A percentile compares a stretch with the other conserved stretches of the same genome.
phyloP scores from a whole-genome alignment of 2,113 vertebrate species.

The Psilopogon haemacephalus region DNA sequence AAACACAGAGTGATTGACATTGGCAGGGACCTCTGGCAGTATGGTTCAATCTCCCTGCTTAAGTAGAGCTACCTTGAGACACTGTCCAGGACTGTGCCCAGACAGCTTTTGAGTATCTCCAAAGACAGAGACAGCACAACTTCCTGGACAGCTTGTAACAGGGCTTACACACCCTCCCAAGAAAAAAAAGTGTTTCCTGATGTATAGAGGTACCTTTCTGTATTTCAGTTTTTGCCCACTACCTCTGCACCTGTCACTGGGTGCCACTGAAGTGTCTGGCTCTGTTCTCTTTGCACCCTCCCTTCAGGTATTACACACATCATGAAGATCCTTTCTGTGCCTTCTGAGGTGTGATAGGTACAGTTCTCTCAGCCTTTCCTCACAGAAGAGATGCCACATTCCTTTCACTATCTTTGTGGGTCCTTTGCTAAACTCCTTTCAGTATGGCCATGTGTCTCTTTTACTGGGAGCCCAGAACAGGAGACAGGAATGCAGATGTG shows the following conservation, averaged over 20 bases:
- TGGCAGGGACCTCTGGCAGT: background rate
- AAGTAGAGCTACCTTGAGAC: background rate
- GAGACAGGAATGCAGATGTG: background rate
- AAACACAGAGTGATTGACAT: background rate
- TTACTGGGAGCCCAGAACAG: background rate
- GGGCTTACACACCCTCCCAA: background rate
- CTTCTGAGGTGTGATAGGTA: background rate
- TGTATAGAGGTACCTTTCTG: background rate
- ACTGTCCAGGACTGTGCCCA: background rate
- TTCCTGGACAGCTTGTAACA: background rate
- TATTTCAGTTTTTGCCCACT: background rate
- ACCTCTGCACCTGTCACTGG: background rate
- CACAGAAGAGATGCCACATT: background rate
- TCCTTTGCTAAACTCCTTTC: background rate
- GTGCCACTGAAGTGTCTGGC: background rate
- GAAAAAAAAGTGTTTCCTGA: no score
- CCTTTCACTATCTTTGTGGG: background rate
- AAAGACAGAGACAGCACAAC: background rate
- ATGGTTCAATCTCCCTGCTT: background rate
- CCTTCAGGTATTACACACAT: background rate
- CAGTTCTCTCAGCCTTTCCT: background rate
- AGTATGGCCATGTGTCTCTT: background rate
- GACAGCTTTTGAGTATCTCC: background rate
- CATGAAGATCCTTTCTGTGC: background rate
- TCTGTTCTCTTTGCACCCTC: background rate